These are phyloP conservation scores for Papilio dardanus DNA, from an alignment of 1,140 invertebrate genomes.

Conservation along the genomic window DNA sequence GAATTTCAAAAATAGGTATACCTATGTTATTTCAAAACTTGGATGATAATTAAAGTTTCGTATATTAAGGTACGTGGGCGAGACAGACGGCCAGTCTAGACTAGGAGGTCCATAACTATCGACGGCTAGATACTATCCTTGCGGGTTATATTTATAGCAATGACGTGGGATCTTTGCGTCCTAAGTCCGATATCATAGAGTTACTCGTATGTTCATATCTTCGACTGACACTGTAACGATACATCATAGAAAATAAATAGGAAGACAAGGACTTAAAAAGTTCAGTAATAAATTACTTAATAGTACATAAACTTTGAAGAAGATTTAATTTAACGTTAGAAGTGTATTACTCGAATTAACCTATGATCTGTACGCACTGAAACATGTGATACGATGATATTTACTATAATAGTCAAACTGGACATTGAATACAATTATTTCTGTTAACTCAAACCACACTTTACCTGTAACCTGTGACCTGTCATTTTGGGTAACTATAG, in stretches of 20 bases:
- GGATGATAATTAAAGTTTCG: slow-evolving; percentile 33
- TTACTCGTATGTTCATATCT: not conserved
- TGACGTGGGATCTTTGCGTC: slow-evolving; percentile 43
- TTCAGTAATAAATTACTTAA: not conserved
- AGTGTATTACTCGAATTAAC: too few relatives aligned
- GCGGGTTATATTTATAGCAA: slow-evolving; percentile 41
- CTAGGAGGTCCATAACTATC: slow-evolving; percentile 44
- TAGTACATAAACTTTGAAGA: too few relatives aligned
- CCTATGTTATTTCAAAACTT: slow-evolving; percentile 25
- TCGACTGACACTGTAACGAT: too few relatives aligned
- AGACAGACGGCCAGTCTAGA: slow-evolving; percentile 42
- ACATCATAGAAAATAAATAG: not conserved
- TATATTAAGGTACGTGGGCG: slow-evolving; percentile 30
- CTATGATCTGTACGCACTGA: too few relatives aligned
- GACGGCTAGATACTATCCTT: slow-evolving; percentile 41
- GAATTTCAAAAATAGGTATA: slow-evolving; percentile 6
- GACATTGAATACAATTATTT: too few relatives aligned
- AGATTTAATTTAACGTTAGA: too few relatives aligned
- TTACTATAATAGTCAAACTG: too few relatives aligned
- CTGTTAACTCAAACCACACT: not conserved
- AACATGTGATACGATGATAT: too few relatives aligned
- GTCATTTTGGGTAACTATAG: not conserved
- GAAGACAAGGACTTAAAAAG: not conserved
- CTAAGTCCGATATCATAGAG: slow-evolving; percentile 35
- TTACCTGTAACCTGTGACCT: not conserved